phyloP scores from a whole-genome alignment of 2,113 vertebrate genomes.

The Thunnus thynnus region DNA sequence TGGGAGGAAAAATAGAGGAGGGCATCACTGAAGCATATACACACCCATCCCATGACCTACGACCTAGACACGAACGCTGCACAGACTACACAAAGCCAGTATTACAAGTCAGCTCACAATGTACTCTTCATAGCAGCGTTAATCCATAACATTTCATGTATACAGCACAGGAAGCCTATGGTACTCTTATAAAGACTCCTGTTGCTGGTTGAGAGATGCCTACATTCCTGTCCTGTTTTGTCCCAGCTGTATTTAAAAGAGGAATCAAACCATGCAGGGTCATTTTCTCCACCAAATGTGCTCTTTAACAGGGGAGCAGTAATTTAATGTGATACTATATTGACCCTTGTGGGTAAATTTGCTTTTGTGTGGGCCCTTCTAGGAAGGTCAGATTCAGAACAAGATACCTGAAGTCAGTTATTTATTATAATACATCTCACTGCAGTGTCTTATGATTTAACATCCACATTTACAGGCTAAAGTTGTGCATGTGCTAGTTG shows the following conservation, averaged over 20 bases:
- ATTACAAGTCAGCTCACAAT: neutral
- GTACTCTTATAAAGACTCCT: neutral
- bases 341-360: constrained; percentile 3
- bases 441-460: neutral
- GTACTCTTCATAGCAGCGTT: constrained; percentile 12
- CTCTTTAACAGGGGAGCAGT: neutral
- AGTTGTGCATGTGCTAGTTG: neutral
- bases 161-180: constrained; percentile 1
- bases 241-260: neutral
- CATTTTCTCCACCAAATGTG: neutral
- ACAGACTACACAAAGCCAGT: neutral
- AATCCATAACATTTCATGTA: constrained; percentile 14
- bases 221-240: constrained; percentile 13
- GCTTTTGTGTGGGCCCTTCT: neutral
- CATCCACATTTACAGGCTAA: neutral
- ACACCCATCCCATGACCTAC: constrained; percentile 32
- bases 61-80: constrained; percentile 21
- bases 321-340: neutral
- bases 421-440: neutral
- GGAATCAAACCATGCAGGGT: neutral
- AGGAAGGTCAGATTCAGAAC: neutral
- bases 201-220: neutral
- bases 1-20: constrained; percentile 33
- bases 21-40: constrained; percentile 41
- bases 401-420: constrained; percentile 6